These are phyloP conservation scores for Spilarctia lutea DNA, from an alignment of 2,888 invertebrate species.

Conservation along the genomic window DNA sequence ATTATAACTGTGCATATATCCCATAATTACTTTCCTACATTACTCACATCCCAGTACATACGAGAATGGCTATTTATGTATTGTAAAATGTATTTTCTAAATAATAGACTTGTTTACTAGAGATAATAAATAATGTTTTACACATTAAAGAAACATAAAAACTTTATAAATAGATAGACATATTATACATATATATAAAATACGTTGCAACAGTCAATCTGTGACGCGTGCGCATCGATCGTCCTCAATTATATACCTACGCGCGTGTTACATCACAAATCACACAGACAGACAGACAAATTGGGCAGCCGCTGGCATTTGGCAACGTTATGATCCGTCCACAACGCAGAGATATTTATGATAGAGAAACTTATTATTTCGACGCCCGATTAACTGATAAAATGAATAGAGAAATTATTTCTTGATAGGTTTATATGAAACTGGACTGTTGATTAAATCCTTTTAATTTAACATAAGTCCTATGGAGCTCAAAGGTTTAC, in stretches of 20 bases:
- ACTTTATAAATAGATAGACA: background rate
- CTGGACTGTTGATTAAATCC: background rate
- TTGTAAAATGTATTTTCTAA: background rate
- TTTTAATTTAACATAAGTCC: background rate
- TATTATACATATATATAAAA: background rate
- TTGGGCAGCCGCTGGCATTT: slow-evolving; percentile 60
- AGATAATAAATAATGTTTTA: background rate
- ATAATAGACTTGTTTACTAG: background rate
- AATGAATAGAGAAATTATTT: slow-evolving; percentile 31
- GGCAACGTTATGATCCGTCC: slow-evolving; percentile 53
- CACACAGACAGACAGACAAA: slow-evolving; percentile 64
- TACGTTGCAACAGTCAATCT: slow-evolving; percentile 17
- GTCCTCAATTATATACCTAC: slow-evolving; percentile 65
- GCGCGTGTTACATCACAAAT: slow-evolving; percentile 59
- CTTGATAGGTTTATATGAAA: slow-evolving; percentile 9
- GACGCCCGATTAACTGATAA: slow-evolving; percentile 37
- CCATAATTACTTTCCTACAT: background rate
- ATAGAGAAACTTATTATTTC: slow-evolving; percentile 32
- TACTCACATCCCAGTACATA: background rate
- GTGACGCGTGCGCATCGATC: slow-evolving; percentile 50
- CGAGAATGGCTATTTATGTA: background rate
- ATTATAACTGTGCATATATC: too few relatives aligned
- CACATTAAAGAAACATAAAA: background rate
- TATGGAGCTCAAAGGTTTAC: background rate
- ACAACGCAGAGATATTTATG: slow-evolving; percentile 58